Evolutionary conservation across 2,113 vertebrate species (phyloP).

Genomic region (Tursiops truncatus): DNA sequence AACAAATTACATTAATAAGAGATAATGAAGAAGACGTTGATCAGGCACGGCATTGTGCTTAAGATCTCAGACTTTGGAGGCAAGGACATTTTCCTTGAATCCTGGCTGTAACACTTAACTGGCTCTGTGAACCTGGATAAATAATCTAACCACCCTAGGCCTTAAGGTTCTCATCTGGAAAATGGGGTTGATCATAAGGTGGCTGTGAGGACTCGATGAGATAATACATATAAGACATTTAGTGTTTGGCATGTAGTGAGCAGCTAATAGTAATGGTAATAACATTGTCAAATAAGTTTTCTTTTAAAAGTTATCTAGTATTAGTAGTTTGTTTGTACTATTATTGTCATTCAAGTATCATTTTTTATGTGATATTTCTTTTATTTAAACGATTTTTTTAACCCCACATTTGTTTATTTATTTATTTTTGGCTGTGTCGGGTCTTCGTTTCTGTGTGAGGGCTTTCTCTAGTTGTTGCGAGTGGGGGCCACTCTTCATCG

Average conservation of each 20-base stretch:
- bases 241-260: rapidly evolving
- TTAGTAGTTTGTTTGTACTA: no score
- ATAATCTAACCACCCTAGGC: not conserved
- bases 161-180: not conserved
- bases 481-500: no score
- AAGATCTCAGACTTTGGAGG: not conserved
- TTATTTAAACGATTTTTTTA: no score
- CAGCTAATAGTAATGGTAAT: rapidly evolving
- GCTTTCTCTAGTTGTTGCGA: no score
- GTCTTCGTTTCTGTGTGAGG: no score
- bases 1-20: not conserved
- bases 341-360: not conserved
- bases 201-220: not conserved
- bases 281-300: not conserved
- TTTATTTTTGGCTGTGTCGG: no score
- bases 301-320: not conserved
- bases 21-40: not conserved
- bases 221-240: rapidly evolving
- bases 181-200: not conserved
- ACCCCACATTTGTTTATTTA: no score
- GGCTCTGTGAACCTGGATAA: not conserved
- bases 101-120: not conserved
- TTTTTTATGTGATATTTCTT: not conserved
- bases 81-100: not conserved
- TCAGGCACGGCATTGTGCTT: rapidly evolving